Evolutionary conservation across 2,888 invertebrate species (phyloP), one percentile per base, ranked within the genome.

Genomic region (Lordiphosa andalusiaca): DNA sequence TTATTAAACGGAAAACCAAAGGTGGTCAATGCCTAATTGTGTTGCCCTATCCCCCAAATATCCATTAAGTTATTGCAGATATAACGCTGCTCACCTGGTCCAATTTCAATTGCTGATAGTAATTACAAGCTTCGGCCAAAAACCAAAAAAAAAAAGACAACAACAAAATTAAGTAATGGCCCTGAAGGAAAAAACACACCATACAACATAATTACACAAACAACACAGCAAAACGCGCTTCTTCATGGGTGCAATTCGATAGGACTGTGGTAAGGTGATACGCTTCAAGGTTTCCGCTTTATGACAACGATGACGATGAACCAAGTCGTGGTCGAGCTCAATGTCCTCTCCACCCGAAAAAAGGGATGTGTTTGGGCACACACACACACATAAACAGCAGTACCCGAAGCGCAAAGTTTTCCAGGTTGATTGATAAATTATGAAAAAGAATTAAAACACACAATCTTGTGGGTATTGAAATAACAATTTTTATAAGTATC

Each of bases 281-380:
- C 53, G 60, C 77, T 85, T 81, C 84, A 81, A 80, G 85, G 84
- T 69, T 84, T 85, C 73, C 81, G 81, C 85, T 59, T 60, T 67
- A 64, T 69, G 84, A 62, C 69, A 59, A 46, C 21, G 35, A 36
- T 49, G 57, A 61, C 60, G 64, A 44, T 56, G 58, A 19, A 61
- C 48, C 36, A 64, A 19, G 37, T 55, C 25, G 23, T 33, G 35
- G 13, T 13, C 25, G 25, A 25, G 25, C 25, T 33, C 40, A 59
- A 30, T 44, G 33, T 44, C 44, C 44, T 44, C 9, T 44, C 9
- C 10, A 30, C 9, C 9, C 30, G 33, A 21, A 21, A 21, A 19
- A 40, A 10, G 13, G 30, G 30, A 30, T 30, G 30, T 30, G 30
- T 10, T 30, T 30, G 30, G 2, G 25, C 6, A 25, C 25, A 25